phyloP scores from a whole-genome alignment of 2,113 vertebrate species.

The Loxodonta africana region DNA sequence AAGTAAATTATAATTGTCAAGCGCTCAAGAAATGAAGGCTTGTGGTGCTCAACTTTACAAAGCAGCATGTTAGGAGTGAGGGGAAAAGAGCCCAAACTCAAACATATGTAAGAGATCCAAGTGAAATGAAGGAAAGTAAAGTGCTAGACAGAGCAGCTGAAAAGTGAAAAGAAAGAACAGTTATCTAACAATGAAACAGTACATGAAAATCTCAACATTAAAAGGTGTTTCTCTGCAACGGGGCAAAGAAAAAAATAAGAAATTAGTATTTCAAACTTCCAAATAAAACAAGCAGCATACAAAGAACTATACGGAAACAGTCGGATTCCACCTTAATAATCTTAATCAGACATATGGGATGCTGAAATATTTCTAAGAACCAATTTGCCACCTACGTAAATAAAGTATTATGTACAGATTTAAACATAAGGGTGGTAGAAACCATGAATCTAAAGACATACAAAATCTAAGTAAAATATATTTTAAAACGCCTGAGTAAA shows the following conservation, averaged over 20 bases:
- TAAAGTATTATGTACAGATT: slow-evolving; percentile 6
- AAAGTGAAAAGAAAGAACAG: slow-evolving; percentile 2
- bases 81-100: neutral
- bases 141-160: neutral
- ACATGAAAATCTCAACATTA: neutral
- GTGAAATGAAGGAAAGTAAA: neutral
- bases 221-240: neutral
- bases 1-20: slow-evolving; percentile 56
- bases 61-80: neutral
- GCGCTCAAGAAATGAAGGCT: slow-evolving; percentile 13
- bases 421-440: slow-evolving; percentile 2
- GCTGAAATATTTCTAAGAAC: slow-evolving; percentile 12
- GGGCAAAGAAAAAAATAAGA: neutral
- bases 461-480: neutral
- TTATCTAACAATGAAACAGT: neutral
- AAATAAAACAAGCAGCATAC: neutral
- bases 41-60: slow-evolving; percentile 20
- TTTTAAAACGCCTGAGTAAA: neutral
- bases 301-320: neutral
- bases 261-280: slow-evolving; percentile 10
- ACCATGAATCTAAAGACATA: slow-evolving; percentile 2
- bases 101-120: neutral
- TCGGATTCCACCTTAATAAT: neutral
- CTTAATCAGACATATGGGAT: neutral
- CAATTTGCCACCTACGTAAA: slow-evolving; percentile 8